Percentiles rank a stretch among this genome's conserved stretches.
phyloP scores from a whole-genome alignment of 2,113 vertebrate species.

The Lucifuga dentata region DNA sequence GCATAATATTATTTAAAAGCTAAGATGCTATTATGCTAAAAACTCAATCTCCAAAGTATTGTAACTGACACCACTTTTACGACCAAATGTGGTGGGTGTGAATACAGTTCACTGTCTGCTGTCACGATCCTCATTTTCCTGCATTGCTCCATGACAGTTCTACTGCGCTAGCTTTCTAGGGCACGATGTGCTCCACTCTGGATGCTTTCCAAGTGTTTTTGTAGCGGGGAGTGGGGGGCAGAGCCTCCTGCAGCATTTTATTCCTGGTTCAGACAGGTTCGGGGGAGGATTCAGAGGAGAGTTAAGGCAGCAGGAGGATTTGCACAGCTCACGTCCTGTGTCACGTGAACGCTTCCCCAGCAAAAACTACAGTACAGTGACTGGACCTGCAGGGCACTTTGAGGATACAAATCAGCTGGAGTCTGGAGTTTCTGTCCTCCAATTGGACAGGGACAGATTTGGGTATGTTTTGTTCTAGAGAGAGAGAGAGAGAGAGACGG shows the following conservation, averaged over 20 bases:
- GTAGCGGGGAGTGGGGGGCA: constrained; percentile 46
- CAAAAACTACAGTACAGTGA: constrained; percentile 17
- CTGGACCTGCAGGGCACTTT: not conserved
- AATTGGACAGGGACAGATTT: too few species aligned
- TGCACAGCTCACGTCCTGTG: not conserved
- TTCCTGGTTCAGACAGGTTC: constrained; percentile 61
- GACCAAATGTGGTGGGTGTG: constrained; percentile 59
- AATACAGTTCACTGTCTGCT: constrained; percentile 46
- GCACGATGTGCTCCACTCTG: constrained; percentile 57
- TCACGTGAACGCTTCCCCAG: constrained; percentile 2
- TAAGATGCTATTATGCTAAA: not conserved
- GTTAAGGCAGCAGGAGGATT: constrained; percentile 17
- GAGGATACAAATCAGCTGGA: constrained; percentile 21
- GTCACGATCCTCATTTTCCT: constrained; percentile 63
- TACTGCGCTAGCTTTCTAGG: constrained; percentile 75
- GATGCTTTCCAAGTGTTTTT: constrained; percentile 67
- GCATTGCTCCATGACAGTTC: constrained; percentile 75
- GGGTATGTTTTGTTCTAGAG: too few species aligned
- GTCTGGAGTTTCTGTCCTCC: not conserved
- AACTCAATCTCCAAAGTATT: too few species aligned
- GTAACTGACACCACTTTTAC: too few species aligned
- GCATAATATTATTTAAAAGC: constrained; percentile 10
- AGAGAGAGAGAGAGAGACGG: too few species aligned
- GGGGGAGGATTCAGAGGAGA: constrained; percentile 29
- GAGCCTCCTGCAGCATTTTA: constrained; percentile 60